Evolutionary conservation across 2,888 invertebrate genomes (phyloP), one percentile per base, ranked within the genome.

Genomic region (Hypsopygia costalis): DNA sequence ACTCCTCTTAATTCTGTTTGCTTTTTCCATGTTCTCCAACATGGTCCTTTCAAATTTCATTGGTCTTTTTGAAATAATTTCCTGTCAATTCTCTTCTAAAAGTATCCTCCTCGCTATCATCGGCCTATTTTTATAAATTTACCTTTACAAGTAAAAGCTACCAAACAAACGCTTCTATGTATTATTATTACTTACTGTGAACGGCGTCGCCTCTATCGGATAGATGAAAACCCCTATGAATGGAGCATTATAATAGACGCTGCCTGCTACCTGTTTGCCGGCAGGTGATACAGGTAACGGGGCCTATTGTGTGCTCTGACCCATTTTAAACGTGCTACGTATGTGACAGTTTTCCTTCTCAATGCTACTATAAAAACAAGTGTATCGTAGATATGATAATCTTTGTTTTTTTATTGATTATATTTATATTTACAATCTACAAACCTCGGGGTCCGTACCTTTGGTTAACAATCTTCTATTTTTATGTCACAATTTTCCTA

Each of bases 271-370:
- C 16, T 16, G 16, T 16, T 16, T 37, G 33, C 12, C 7, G 37
- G 40, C 51, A 51, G 46, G 48, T 51, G 44, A 41, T 36, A 47
- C 45, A 43, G 49, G 44, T 37, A 33, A 11, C 25, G 6, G 12
- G 4, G 12, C 40, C 39, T 21, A 46, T 51, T 51, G 48, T 51
- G 36, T 21, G 6, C n/a, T 20, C 28, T 48, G 51, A 44, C 51
- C 48, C 41, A 51, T 51, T 48, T 48, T 33, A 33, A 39, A 25
- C 25, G 25, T 25, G 6, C 25, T 25, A 25, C 25, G 1, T 25
- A 25, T 25, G 25, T 25, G 25, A 25, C 25, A 25, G 25, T 25
- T 25, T 21, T 25, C 25, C 25, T 25, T 6, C n/a, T 25, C 25
- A n/a, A 25, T 25, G 7, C 7, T 3, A 25, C 8, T 3, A 25